phyloP scores from a whole-genome alignment of 1,140 invertebrate species.

The Bacillus rossius region DNA sequence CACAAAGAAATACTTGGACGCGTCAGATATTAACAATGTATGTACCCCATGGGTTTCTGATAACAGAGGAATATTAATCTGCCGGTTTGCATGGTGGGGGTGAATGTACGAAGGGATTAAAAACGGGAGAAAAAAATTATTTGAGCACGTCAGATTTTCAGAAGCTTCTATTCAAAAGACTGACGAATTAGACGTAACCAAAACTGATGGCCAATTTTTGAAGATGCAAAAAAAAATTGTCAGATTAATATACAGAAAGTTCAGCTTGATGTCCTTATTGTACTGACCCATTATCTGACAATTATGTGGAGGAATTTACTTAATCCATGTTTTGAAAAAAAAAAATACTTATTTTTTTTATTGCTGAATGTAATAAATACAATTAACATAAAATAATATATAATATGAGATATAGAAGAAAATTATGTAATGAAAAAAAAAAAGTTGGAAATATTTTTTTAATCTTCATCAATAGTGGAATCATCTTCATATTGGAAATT shows the following conservation, averaged over 20 bases:
- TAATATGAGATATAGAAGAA: too few species aligned
- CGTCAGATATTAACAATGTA: too few species aligned
- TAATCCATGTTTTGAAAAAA: background rate
- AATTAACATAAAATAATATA: too few species aligned
- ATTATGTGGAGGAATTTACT: background rate
- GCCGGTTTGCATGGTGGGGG: slow-evolving; percentile 8
- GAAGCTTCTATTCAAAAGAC: slow-evolving; percentile 10
- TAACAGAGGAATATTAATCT: slow-evolving; percentile 5
- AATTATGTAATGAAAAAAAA: too few species aligned
- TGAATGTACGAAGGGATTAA: slow-evolving; percentile 3
- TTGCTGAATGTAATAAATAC: too few species aligned
- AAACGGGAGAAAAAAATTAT: background rate
- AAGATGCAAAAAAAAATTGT: slow-evolving; percentile 10
- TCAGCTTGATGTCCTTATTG: slow-evolving; percentile 8
- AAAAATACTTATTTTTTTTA: too few species aligned
- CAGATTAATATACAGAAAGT: background rate
- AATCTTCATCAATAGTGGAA: too few species aligned
- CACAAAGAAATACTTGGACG: too few species aligned
- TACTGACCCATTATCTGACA: slow-evolving; percentile 6
- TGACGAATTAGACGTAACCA: slow-evolving; percentile 6
- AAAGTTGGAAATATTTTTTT: too few species aligned
- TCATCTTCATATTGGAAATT: too few species aligned
- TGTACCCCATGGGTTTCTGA: background rate
- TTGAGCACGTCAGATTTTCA: too few species aligned
- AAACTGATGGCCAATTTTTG: slow-evolving; percentile 7